Evolutionary conservation across 2,797 vertebrate species (phyloP).

Genomic region (Nyctalus aviator): DNA sequence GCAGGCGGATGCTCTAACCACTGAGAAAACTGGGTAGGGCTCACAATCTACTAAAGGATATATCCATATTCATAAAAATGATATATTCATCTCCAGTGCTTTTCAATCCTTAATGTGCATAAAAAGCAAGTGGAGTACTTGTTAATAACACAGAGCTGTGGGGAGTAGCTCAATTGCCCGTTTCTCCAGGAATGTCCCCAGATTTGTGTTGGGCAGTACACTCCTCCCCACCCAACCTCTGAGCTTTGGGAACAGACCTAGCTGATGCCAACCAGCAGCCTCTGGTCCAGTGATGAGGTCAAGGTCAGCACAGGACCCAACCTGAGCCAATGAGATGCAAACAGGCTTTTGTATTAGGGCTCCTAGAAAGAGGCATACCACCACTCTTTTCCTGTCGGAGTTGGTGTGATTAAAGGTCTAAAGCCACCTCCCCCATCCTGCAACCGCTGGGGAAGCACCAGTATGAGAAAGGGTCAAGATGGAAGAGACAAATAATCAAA

Average conservation of each 20-base stretch:
- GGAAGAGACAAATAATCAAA: background rate
- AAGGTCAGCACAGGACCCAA: background rate
- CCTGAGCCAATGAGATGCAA: background rate
- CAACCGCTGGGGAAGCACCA: background rate
- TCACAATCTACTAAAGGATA: background rate
- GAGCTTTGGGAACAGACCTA: background rate
- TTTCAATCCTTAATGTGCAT: background rate
- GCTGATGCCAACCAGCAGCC: background rate
- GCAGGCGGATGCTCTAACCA: too few species aligned
- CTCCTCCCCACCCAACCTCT: background rate
- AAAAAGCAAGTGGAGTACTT: background rate
- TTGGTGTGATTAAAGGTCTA: background rate
- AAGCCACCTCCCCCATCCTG: background rate
- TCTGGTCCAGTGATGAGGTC: background rate
- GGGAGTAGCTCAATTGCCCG: background rate
- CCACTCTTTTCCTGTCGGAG: background rate
- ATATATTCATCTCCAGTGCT: background rate
- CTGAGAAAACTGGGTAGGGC: too few species aligned
- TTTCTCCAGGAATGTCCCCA: background rate
- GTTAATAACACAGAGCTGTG: background rate
- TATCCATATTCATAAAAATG: background rate
- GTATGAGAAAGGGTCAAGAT: background rate
- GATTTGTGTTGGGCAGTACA: background rate
- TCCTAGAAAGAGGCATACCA: background rate
- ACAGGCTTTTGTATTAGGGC: background rate